Conservation (phyloP, 2,888 invertebrate species). For the Lumbricus terrestris region DNA sequence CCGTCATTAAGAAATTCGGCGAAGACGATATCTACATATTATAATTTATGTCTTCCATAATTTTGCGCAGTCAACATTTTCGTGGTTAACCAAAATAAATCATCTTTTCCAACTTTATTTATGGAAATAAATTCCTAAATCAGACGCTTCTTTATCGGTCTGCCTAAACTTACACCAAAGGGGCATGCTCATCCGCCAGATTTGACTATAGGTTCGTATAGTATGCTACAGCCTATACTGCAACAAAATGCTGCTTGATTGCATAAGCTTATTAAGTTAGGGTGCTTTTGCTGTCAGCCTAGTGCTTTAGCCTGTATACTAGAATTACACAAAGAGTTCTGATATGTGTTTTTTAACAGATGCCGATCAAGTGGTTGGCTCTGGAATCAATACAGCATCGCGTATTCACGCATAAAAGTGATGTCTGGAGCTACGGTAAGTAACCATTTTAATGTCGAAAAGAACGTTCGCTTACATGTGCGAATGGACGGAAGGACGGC, state of each 20-base stretch:
- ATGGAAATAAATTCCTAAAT: neutral
- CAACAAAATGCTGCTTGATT: no score
- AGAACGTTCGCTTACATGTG: neutral
- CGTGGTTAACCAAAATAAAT: neutral
- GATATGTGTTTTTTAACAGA: conserved; percentile 18
- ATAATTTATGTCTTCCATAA: no score
- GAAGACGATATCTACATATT: no score
- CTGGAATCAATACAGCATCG: conserved; percentile 92
- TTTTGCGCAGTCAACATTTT: neutral
- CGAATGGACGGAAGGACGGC: neutral
- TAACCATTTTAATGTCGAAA: neutral
- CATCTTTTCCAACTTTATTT: neutral
- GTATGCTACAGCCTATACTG: no score
- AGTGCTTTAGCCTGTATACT: neutral
- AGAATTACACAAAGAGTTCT: neutral
- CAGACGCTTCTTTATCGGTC: neutral
- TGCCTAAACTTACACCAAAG: neutral
- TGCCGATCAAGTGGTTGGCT: conserved; percentile 75
- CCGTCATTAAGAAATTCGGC: no score
- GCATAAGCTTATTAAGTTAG: no score
- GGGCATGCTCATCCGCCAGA: neutral
- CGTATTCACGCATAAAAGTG: conserved; percentile 94
- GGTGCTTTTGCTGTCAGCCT: no score
- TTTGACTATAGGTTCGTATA: no score
- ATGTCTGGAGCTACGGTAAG: conserved; percentile 70